Evolutionary conservation across 23 tunicate species (phyloP).

Genomic region (Clavelina lepadiformis): DNA sequence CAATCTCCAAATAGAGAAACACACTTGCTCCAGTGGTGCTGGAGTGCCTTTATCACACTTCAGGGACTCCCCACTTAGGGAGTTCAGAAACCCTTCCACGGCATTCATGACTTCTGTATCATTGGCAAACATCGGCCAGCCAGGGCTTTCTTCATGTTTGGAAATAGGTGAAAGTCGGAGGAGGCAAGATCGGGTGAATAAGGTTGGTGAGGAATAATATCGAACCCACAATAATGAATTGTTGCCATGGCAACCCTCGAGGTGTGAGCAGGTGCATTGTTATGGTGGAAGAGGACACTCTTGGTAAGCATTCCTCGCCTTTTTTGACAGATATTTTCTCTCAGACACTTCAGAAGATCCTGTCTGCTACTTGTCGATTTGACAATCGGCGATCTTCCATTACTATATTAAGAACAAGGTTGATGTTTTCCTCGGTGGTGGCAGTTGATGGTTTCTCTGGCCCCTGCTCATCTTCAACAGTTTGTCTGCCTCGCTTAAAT

Average conservation of each 20-base stretch:
- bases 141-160: constrained; percentile 1
- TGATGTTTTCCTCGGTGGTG: too few species aligned
- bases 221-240: constrained; percentile 12
- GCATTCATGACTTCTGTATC: not conserved
- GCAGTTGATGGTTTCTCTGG: too few species aligned
- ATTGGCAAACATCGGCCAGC: too few species aligned
- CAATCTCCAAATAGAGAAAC: constrained; percentile 8
- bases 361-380: too few species aligned
- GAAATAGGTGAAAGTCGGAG: constrained; percentile 2
- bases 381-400: too few species aligned
- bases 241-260: constrained; percentile 22
- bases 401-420: too few species aligned
- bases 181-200: constrained; percentile 24
- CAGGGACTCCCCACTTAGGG: too few species aligned
- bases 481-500: too few species aligned
- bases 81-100: constrained; percentile 2
- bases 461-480: too few species aligned
- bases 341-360: too few species aligned
- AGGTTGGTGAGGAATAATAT: constrained; percentile 13
- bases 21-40: constrained; percentile 25
- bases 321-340: too few species aligned
- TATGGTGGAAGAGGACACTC: not conserved
- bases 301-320: constrained; percentile 18
- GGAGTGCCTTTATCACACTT: constrained; percentile 11
- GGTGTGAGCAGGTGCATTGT: constrained; percentile 21